These are phyloP conservation scores for Stichopus chloronotus DNA, from an alignment of 35 echinoderm and acorn worm genomes.

Conservation along the genomic window DNA sequence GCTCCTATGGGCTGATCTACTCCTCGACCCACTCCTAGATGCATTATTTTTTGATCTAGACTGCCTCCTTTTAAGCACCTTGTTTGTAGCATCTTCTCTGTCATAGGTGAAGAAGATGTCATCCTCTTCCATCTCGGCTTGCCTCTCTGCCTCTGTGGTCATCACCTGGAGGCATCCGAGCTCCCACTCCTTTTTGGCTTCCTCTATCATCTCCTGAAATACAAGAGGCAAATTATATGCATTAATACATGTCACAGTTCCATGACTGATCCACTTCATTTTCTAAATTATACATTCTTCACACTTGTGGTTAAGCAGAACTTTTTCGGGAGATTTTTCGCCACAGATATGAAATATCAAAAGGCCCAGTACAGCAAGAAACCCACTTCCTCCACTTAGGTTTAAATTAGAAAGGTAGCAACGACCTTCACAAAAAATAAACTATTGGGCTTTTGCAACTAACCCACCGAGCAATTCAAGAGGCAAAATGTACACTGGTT, in stretches of 20 bases:
- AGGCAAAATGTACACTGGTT: too few species aligned
- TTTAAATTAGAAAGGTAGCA: too few species aligned
- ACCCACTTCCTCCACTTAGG: too few species aligned
- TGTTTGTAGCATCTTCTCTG: conserved; percentile 88
- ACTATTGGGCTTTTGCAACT: too few species aligned
- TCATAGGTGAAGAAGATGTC: conserved; percentile 92
- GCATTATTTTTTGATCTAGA: conserved; percentile 45
- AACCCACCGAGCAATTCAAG: too few species aligned
- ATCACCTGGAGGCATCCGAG: conserved; percentile 82
- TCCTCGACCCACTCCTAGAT: conserved; percentile 13
- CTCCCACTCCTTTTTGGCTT: conserved; percentile 99
- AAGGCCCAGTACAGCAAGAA: too few species aligned
- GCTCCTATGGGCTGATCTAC: conserved; percentile 53
- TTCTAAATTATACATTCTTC: not conserved
- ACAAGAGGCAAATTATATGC: not conserved
- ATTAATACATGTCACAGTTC: not conserved
- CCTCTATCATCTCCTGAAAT: conserved; percentile 84
- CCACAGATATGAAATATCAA: too few species aligned
- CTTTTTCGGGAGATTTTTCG: too few species aligned
- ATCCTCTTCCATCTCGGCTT: conserved; percentile 94
- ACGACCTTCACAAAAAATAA: too few species aligned
- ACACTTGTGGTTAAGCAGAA: not conserved
- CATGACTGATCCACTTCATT: not conserved
- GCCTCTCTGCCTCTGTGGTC: conserved; percentile 83
- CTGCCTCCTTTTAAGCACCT: conserved; percentile 91